Percentiles rank a stretch among this genome's conserved stretches.
phyloP scores from a whole-genome alignment of 2,113 vertebrate species.

The Hoplias malabaricus region DNA sequence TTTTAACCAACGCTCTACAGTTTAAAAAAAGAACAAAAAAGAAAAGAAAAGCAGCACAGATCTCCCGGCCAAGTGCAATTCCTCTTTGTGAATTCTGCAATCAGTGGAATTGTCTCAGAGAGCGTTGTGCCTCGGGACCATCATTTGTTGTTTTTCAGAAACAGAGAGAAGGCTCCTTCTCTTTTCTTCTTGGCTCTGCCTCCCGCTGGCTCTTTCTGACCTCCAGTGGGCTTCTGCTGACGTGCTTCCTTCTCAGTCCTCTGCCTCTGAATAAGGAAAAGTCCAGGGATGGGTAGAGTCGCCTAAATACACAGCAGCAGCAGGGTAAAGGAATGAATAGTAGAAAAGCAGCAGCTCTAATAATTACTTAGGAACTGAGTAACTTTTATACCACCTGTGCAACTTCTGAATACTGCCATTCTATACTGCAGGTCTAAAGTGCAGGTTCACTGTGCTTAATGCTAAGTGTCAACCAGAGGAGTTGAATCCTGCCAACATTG shows the following conservation, averaged over 20 bases:
- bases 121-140: constrained; percentile 44
- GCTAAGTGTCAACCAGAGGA: too few species aligned
- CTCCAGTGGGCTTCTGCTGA: background rate
- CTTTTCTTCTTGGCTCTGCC: background rate
- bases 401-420: too few species aligned
- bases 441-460: too few species aligned
- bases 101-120: constrained; percentile 49
- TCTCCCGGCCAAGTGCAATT: constrained; percentile 37
- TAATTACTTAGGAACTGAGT: background rate
- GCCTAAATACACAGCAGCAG: too few species aligned
- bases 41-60: constrained; percentile 39
- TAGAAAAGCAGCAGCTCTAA: background rate
- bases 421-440: too few species aligned
- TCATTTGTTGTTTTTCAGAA: constrained; percentile 49
- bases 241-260: constrained; percentile 1
- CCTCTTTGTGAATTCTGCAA: constrained; percentile 43
- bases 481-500: too few species aligned
- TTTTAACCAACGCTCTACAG: constrained; percentile 41
- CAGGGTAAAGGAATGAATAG: too few species aligned
- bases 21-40: too few species aligned
- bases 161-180: constrained; percentile 25
- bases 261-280: constrained; percentile 21
- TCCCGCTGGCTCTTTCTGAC: constrained; percentile 10
- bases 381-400: too few species aligned
- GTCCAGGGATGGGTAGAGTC: background rate